Evolutionary conservation across 2,113 vertebrate species (phyloP), one percentile per base, ranked within the genome.

Genomic region (Colossoma macropomum): DNA sequence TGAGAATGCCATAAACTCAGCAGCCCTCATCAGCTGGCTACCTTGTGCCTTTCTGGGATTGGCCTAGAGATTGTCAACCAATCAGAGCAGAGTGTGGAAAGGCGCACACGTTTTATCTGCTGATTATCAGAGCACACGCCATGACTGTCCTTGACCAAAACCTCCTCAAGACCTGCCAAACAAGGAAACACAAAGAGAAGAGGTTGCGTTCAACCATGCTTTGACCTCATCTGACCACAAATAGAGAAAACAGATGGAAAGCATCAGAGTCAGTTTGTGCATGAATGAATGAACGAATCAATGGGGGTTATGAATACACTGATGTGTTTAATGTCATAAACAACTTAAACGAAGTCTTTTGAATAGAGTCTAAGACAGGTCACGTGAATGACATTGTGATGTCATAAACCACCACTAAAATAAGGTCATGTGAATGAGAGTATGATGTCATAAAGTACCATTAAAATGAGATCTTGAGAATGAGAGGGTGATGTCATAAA

Each of bases 1-100:
- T 41, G 68, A 70, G 34, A 70, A 70, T 70, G 17, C 34, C 68
- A 13, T 70, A 34, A 70, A 70, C 68, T n/a, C n/a, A 70, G 23
- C 19, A 41, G 45, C 68, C 68, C 68, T 13, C 34, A n/a, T 41
- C 32, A 70, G 10, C 34, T 62, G 32, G 32, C 4, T 45, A 45
- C 68, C 68, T 45, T 45, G 25, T 45, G 19, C 68, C 21, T 25
- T 25, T 13, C 38, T 71, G 8, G 63, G 27, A 30, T 66, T 66
- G 13, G 25, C 30, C 63, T 17, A 5, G 21, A 69, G 15, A 41
- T 38, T 38, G 23, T 69, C 66, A 11, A 12, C 66, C 66, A 41
- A 38, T 38, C 66, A 69, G 17, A 23, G 21, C 66, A 11, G 19
- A 23, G 19, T 38, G 32, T 32, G 21, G 13, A 21, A 17, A 0